Base-by-base conservation (phyloP, 2,888 invertebrate genomes). In the Xanthorhoe spadicearia region DNA sequence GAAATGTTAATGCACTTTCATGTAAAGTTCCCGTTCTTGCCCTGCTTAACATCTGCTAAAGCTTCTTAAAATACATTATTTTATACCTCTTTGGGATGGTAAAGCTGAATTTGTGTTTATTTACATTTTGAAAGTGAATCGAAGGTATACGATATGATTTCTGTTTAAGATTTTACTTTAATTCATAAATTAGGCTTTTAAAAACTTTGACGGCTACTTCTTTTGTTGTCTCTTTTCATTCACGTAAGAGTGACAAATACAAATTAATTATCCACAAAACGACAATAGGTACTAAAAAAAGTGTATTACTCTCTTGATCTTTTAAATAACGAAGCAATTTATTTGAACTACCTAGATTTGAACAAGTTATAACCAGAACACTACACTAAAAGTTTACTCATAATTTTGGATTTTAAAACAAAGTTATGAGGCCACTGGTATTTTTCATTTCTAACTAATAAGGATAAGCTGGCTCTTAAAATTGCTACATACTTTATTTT, bases 1-100 rank as follows among this genome's bases (percentile, higher is more conserved):
- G 78, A 81, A 80, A 80, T 81, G 76, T 79, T 81, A 82, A 82
- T 82, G 76, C 75, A 80, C 74, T 79, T 77, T 76, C 70, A 70
- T 62, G 73, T 69, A 66, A 73, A 76, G 64, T 74, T 76, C 50
- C 66, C 68, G 72, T 66, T 74, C 73, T 73, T 66, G 61, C 51
- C 57, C 58, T 65, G 60, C 68, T 70, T 66, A 68, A 60, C 71
- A 71, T 68, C 63, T 68, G 61, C 67, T 67, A 61, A 57, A 69
- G 55, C 60, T 61, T 38, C 54, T 70, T 64, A 77, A 81, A 74
- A 75, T 51, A 78, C 78, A 79, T 79, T 73, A 81, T 79, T 79
- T 70, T 70, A 66, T 43, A 43, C 13, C 38, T 13, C 38, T 43
- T 43, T 43, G 13, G 0, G 2, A 43, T 43, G 38, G 38, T 43